Base-by-base conservation (phyloP, 1,140 invertebrate genomes). In the Centruroides sculpturatus region DNA sequence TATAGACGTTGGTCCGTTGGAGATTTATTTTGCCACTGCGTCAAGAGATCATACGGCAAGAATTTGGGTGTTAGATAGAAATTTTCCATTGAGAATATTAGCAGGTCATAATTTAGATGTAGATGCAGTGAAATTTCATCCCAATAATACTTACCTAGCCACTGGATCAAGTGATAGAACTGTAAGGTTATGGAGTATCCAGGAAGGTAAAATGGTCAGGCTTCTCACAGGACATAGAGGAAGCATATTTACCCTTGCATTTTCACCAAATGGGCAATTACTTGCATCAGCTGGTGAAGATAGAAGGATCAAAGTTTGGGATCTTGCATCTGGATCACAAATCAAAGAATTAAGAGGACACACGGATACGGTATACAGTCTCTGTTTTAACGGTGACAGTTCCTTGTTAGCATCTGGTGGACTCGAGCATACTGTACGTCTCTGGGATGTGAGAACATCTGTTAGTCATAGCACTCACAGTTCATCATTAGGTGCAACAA, bases 31-130 rank as follows among this genome's bases (percentile, higher is more conserved):
- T 70, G 84, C 83, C 3, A 89, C 89, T 6, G 89, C 86, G 55
- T 91, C 88, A 50, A 82, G 85, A 63, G 91, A 94, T 71, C 79
- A 80, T 67, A 92, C 87, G 48, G 88, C 86, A 3, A 82, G 88
- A 69, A 72, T 94, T 41, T 94, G 89, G 89, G 82, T 82, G n/a
- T 74, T 87, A 64, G 87, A 88, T 71, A 80, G 83, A 64, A 85
- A 83, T 49, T 84, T 85, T 73, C 85, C 86, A 47, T 74, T 91
- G 2, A 76, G 89, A 66, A 81, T 89, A 64, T 88, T 89, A 72
- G 83, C 83, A 53, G 89, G 88, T 12, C 89, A 93, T 71, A 83
- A 81, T 64, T 77, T 83, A 71, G 85, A 90, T 78, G 83, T 93
- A 41, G 88, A 89, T 73, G 86, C 84, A 73, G 10, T 50, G 55